Evolutionary conservation across 1,140 invertebrate species (phyloP), one percentile per base, ranked within the genome.

Genomic region (Brachionus plicatilis): DNA sequence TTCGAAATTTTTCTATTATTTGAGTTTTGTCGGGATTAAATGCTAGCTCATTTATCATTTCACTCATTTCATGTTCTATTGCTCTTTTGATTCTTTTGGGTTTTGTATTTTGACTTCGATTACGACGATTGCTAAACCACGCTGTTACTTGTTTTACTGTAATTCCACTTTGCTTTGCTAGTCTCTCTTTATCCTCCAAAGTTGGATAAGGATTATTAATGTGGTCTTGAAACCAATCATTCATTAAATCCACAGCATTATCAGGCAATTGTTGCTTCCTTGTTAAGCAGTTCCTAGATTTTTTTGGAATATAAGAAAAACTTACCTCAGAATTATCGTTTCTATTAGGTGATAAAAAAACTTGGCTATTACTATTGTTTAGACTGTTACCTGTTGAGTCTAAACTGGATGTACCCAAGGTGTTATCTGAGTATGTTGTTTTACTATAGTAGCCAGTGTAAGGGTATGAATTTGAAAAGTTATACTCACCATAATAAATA

Each of bases 121-220:
- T 89, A 47, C 88, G 86, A 85, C 88, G 88, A 84, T 89, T 89
- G 2, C 88, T 87, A 85, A 88, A 89, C 88, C 88, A 89, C 7
- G 88, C 88, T 82, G 88, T 88, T n/a, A 89, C 88, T 83, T 88
- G 87, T 17, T 60, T 83, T 0, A 88, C 85, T 33, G 86, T 87
- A 53, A 89, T 87, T 33, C 87, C 85, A 65, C 88, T 87, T 29
- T 86, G 72, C 41, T 75, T 85, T 6, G 88, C 88, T 83, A 89
- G 85, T 7, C 83, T 29, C 66, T 88, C 87, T 78, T 88, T 88
- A 17, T 89, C 87, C 0, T 86, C 86, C 76, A 87, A 87, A 1
- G 79, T 86, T 66, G 88, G 88, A 85, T 89, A 89, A 9, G 88
- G 88, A 82, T 88, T 88, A 33, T 88, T 86, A n/a, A 85, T 47